Evolutionary conservation across 2,113 vertebrate species (phyloP).

Genomic region (Dasyornis broadbenti): DNA sequence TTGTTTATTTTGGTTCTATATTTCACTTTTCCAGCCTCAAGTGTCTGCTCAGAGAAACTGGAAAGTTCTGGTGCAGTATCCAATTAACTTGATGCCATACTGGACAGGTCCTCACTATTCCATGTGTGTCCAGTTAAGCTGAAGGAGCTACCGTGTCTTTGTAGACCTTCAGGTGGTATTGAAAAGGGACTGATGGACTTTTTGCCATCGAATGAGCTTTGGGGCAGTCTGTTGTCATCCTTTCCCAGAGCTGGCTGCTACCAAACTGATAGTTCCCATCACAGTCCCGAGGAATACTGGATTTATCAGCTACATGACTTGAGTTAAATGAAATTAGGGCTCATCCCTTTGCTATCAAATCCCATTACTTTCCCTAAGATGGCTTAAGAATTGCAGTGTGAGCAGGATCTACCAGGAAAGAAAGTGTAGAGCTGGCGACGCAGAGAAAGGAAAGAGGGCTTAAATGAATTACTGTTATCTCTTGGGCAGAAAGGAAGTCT

Average conservation of each 20-base stretch:
- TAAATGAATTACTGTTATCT: neutral
- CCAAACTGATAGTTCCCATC: neutral
- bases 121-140: neutral
- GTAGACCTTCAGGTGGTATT: neutral
- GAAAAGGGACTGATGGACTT: neutral
- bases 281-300: neutral
- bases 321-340: slow-evolving; percentile 30
- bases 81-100: neutral
- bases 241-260: neutral
- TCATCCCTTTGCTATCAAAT: slow-evolving; percentile 49
- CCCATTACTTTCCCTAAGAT: slow-evolving; percentile 50
- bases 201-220: neutral
- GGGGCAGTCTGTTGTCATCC: neutral
- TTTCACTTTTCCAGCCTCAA: neutral
- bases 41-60: neutral
- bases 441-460: neutral
- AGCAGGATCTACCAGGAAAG: neutral
- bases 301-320: neutral
- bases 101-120: neutral
- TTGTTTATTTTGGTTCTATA: neutral
- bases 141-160: neutral
- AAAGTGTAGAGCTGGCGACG: neutral
- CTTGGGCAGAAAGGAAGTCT: neutral
- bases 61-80: neutral
- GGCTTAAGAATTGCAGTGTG: slow-evolving; percentile 21